Evolutionary conservation across 2,888 invertebrate species (phyloP), one percentile per base, ranked within the genome.

Genomic region (Eupithecia tripunctaria): DNA sequence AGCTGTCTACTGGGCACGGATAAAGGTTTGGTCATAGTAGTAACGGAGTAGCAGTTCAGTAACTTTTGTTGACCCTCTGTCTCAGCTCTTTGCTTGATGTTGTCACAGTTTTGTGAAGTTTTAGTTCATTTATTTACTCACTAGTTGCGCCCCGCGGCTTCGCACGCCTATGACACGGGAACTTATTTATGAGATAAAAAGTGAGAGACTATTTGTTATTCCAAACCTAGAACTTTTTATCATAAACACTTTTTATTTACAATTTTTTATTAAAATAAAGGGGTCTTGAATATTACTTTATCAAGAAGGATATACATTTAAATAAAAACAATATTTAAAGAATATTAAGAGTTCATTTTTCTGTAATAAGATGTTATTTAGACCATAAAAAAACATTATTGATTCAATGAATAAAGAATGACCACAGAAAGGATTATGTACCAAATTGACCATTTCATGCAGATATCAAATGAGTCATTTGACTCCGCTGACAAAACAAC

Each of bases 1-100:
- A 88, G 93, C 87, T 84, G 71, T 76, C 81, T 82, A 83, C 84
- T 82, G 81, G 84, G 83, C 85, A 86, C 85, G 86, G 85, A 88
- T 88, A 72, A 72, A 62, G 72, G 36, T 51, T 5, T 51, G 64
- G 72, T 25, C 51, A 32, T n/a, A 72, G 41, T 14, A 0, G 65
- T 14, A 64, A 72, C 72, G 74, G 62, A 10, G 56, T 56, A 21
- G 29, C 12, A 36, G 8, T 8, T 36, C 1, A 0, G 8, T 8
- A 7, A 36, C 1, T 36, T 36, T 36, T 36, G 36, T 36, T 36
- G 8, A 38, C 38, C 38, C 38, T 38, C 15, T 41, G 41, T 41
- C 15, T 41, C 41, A 41, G 15, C 5, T 41, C 41, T 41, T 18
- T 41, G 6, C 41, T 15, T 41, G 41, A 4, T 1, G 41, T 18